A percentile compares a stretch with the other conserved stretches of the same genome.
Conservation (phyloP, 2,113 vertebrate genomes). For the Spermophilus dauricus region DNA sequence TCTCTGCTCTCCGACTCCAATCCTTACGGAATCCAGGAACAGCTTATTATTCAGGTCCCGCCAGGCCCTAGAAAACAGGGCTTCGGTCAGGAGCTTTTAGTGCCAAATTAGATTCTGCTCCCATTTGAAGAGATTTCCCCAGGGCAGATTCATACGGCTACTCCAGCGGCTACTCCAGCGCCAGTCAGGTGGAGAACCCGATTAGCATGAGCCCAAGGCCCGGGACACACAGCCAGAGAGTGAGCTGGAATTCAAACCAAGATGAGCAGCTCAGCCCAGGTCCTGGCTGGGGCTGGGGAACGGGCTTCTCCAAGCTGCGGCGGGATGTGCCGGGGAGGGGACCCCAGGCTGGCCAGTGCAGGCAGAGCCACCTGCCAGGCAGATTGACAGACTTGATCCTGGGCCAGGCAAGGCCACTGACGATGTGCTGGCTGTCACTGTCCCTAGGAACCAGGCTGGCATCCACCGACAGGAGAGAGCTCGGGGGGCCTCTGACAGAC, state of each 20-base stretch:
- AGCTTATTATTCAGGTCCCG: conserved; percentile 40
- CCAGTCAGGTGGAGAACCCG: conserved; percentile 66
- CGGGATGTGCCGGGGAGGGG: accelerated
- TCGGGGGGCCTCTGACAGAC: not conserved
- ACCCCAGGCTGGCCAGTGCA: not conserved
- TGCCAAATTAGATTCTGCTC: conserved; percentile 79
- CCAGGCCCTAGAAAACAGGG: conserved; percentile 67
- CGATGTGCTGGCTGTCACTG: not conserved
- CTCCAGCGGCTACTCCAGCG: conserved; percentile 72
- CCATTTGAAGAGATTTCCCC: conserved; percentile 80
- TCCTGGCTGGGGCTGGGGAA: not conserved
- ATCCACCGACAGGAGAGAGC: accelerated
- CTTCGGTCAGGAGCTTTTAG: conserved; percentile 76
- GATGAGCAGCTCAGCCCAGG: not conserved
- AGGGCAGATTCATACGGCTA: conserved; percentile 18
- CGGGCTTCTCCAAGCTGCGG: not conserved
- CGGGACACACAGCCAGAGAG: conserved; percentile 38
- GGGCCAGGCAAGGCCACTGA: conserved; percentile 15
- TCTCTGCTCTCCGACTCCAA: not conserved
- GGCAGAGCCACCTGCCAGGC: not conserved
- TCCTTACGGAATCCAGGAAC: conserved; percentile 24
- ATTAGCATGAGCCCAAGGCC: conserved; percentile 58
- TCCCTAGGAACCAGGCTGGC: conserved; percentile 3
- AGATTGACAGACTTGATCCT: not conserved
- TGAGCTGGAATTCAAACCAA: conserved; percentile 46